Evolutionary conservation across 2,797 vertebrate species (phyloP).

Genomic region (Sebastiscus albofasciatus): DNA sequence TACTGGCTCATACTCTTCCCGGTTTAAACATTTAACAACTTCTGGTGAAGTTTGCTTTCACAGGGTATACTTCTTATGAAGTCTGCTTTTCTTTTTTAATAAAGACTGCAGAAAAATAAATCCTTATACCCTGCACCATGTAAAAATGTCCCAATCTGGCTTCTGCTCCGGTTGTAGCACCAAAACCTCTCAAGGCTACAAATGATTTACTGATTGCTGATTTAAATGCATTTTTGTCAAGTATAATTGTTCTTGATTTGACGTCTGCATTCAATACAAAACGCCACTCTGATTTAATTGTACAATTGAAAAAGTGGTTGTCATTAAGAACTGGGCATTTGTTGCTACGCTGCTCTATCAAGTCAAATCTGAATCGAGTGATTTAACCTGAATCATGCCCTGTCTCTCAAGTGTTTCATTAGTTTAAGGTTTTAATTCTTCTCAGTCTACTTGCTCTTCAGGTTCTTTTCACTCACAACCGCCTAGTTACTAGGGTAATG

Average conservation of each 20-base stretch:
- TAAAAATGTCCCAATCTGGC: not conserved
- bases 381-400: not conserved
- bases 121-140: fast-evolving
- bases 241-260: not conserved
- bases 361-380: not conserved
- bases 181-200: not conserved
- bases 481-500: not conserved
- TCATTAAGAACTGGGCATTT: not conserved
- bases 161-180: not conserved
- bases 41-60: not conserved
- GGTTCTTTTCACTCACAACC: not conserved
- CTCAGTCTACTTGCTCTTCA: not conserved
- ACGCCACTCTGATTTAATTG: not conserved
- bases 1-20: not conserved
- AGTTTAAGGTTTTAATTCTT: not conserved
- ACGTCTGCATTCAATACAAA: not conserved
- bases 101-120: not conserved
- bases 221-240: not conserved
- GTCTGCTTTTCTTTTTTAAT: not conserved
- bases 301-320: not conserved
- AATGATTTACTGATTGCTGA: not conserved
- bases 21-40: not conserved
- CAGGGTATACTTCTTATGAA: not conserved
- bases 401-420: not conserved
- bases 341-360: not conserved